These are phyloP conservation scores for Dasyurus viverrinus DNA, from an alignment of 2,113 vertebrate species.

Conservation along the genomic window DNA sequence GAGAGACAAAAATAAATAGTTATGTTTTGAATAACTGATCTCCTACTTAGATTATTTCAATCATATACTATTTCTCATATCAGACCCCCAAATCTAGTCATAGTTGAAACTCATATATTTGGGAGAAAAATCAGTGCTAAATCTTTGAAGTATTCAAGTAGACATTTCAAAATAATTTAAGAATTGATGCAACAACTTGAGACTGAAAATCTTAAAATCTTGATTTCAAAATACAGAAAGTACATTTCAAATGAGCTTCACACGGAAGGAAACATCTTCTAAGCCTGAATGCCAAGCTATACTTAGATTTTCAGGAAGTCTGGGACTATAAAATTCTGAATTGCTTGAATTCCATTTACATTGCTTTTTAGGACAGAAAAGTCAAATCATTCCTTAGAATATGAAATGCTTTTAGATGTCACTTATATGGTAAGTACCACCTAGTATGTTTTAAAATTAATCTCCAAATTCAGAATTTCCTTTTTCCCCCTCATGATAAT, in stretches of 20 bases:
- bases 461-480: conserved; percentile 9
- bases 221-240: neutral
- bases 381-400: conserved; percentile 6
- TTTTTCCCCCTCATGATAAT: neutral
- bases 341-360: conserved; percentile 1
- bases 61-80: too few relatives aligned
- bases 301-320: neutral
- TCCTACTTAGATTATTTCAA: neutral
- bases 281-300: neutral
- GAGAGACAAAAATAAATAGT: neutral
- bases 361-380: conserved; percentile 8
- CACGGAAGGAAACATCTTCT: neutral
- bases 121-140: neutral
- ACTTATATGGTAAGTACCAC: conserved; percentile 32
- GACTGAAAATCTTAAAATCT: neutral
- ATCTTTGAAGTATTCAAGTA: conserved; percentile 9
- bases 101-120: neutral
- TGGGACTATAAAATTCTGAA: neutral
- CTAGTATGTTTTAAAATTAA: conserved; percentile 39
- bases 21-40: neutral
- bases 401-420: conserved; percentile 52
- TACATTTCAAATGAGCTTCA: neutral
- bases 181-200: conserved; percentile 1
- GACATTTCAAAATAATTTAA: neutral
- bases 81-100: rapidly evolving